A percentile compares a stretch with the other conserved stretches of the same genome.
These are phyloP conservation scores for Rallus crepitans DNA, from an alignment of 2,797 vertebrate genomes.

Conservation along the genomic window DNA sequence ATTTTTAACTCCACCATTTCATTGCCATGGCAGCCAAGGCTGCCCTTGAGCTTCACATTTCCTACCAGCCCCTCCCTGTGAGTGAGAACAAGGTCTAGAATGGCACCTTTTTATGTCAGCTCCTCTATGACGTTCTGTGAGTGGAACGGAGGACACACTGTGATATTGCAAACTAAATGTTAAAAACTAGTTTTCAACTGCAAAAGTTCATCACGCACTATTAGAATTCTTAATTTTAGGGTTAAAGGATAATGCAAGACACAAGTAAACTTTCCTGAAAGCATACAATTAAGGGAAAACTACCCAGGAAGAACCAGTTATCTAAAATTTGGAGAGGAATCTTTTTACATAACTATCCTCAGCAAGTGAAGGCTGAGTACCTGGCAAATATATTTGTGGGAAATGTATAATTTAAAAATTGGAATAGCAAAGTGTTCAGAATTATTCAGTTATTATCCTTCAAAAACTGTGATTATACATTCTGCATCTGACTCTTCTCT, in stretches of 20 bases:
- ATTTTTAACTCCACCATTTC: too few species aligned
- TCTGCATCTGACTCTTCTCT: not conserved
- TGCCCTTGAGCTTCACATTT: too few species aligned
- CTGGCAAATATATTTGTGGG: not conserved
- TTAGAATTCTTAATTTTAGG: not conserved
- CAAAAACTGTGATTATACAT: not conserved
- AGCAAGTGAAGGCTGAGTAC: not conserved
- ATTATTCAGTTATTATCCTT: not conserved
- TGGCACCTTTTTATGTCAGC: too few species aligned
- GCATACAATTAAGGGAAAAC: not conserved
- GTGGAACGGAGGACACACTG: not conserved
- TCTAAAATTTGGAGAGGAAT: not conserved
- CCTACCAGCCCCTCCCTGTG: too few species aligned
- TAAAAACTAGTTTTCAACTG: not conserved
- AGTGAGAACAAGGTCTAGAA: too few species aligned
- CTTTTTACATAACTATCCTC: not conserved
- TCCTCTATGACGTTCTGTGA: not conserved
- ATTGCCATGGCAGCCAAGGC: too few species aligned
- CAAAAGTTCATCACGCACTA: not conserved
- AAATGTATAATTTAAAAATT: not conserved
- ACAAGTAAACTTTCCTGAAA: not conserved
- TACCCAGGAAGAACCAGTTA: not conserved
- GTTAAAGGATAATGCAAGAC: not conserved
- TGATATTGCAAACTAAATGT: not conserved
- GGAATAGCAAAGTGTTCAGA: not conserved